phyloP scores from a whole-genome alignment of 2,888 invertebrate genomes.

The Diarsia rubi region DNA sequence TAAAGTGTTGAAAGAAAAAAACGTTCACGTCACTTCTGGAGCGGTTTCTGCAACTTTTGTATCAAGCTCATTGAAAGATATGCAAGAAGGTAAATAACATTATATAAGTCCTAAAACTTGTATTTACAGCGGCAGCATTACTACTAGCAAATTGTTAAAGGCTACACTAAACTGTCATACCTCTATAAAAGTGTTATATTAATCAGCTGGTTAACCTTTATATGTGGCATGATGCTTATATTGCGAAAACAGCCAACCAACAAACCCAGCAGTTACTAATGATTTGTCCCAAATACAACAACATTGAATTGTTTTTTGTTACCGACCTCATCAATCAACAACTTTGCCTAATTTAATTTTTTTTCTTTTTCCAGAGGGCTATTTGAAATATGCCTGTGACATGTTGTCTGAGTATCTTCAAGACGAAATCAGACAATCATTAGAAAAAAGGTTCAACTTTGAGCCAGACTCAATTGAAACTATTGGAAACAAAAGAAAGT shows the following conservation, averaged over 20 bases:
- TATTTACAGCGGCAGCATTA: background rate
- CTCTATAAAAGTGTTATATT: background rate
- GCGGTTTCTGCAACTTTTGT: slow-evolving; percentile 95
- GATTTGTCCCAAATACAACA: background rate
- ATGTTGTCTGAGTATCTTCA: slow-evolving; percentile 95
- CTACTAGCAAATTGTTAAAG: background rate
- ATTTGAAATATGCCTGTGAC: slow-evolving; percentile 94
- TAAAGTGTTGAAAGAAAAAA: slow-evolving; percentile 92
- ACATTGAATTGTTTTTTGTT: background rate
- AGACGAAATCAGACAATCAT: slow-evolving; percentile 92
- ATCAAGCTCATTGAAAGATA: slow-evolving; percentile 90
- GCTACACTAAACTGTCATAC: background rate
- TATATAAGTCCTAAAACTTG: background rate
- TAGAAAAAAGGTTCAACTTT: slow-evolving; percentile 92
- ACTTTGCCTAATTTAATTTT: background rate
- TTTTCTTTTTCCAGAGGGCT: slow-evolving; percentile 88
- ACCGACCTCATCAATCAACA: background rate
- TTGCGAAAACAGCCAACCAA: background rate
- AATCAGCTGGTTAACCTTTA: background rate
- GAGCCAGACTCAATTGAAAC: slow-evolving; percentile 90
- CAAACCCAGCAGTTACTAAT: background rate
- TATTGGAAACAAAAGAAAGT: slow-evolving; percentile 90
- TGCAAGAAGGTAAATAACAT: slow-evolving; percentile 88
- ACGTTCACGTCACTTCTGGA: slow-evolving; percentile 94
- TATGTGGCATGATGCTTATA: background rate